Evolutionary conservation across 30 jellyfish, hydroid and myxozoan genomes (phyloP), one percentile per base, ranked within the genome.

Genomic region (Aurelia aurita): DNA sequence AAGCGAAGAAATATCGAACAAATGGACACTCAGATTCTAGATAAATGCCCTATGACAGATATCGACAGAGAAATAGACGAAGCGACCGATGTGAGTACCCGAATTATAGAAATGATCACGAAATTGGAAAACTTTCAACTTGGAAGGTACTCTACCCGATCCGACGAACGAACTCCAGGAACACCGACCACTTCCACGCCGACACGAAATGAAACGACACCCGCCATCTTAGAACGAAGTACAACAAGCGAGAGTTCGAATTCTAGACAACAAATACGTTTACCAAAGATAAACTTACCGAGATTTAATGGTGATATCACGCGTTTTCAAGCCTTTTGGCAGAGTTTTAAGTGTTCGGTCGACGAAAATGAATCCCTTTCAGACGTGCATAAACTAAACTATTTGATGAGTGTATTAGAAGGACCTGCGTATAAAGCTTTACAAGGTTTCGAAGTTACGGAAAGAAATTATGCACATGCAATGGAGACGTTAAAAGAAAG

Each of bases 341-440:
- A 85, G 16, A 73, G 77, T 39, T 85, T 85, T 47, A 74, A 74
- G 64, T 73, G 91, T 34, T 72, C 95, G 18, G 73, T 85, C 27
- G 87, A 74, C n/a, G 67, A 51, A 32, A 85, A 85, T 31, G 92
- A 73, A 16, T 51, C 54, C 13, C 26, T 73, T 18, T 29, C 85
- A 19, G 84, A 60, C 58, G 44, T 72, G 21, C 84, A 74, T 31
- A 85, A 85, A 45, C 16, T 85, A 86, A 72, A 76, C 43, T 85
- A 72, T 67, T 85, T 85, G 46, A 63, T 54, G 34, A 54, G 27
- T 47, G 59, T 64, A 12, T 76, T 85, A 1, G 62, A 74, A 60
- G 90, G 92, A 34, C 85, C 32, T 5, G 95, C 95, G 39, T 69
- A 29, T 10, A 60, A 82, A 35, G 34, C 87, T n/a, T 34, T 70